Evolutionary conservation across 2,113 vertebrate species (phyloP).

Genomic region (Gobius niger): DNA sequence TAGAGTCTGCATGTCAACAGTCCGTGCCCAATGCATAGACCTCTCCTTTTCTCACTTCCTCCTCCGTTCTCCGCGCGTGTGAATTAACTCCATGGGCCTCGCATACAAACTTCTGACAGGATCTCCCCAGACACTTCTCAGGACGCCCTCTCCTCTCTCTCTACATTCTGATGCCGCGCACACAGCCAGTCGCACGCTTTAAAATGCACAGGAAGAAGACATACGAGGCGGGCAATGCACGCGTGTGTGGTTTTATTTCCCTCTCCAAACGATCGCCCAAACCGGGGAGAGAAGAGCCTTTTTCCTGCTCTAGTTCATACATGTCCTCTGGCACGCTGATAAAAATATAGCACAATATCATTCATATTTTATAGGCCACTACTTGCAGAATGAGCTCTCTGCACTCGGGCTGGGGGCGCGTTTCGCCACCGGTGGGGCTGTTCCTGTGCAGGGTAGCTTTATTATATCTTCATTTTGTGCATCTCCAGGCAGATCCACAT

Average conservation of each 20-base stretch:
- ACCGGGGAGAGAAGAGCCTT: neutral
- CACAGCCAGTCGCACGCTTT: constrained; percentile 10
- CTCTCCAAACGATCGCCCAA: constrained; percentile 17
- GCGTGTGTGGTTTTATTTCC: neutral
- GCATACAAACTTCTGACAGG: constrained; percentile 49
- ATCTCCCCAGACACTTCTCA: constrained; percentile 25
- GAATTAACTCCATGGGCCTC: constrained; percentile 37
- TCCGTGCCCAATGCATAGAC: constrained; percentile 20
- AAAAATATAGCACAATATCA: constrained; percentile 62
- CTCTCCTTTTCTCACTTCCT: constrained; percentile 19
- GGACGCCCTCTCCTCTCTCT: constrained; percentile 7
- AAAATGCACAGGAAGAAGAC: constrained; percentile 1
- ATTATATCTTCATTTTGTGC: constrained; percentile 17
- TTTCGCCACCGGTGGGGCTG: neutral
- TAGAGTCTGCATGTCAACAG: constrained; percentile 1
- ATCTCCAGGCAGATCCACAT: constrained; percentile 39
- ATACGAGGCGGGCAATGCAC: neutral
- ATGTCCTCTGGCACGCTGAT: constrained; percentile 54
- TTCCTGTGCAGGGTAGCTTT: neutral
- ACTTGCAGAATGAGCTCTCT: constrained; percentile 57
- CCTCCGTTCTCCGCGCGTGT: constrained; percentile 18
- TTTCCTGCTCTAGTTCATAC: constrained; percentile 67
- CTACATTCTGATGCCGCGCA: neutral
- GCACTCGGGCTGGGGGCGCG: neutral
- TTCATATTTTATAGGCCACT: constrained; percentile 71